Conservation (phyloP, 92 coral and sea anemone species). For the Isaurus tuberculatus region DNA sequence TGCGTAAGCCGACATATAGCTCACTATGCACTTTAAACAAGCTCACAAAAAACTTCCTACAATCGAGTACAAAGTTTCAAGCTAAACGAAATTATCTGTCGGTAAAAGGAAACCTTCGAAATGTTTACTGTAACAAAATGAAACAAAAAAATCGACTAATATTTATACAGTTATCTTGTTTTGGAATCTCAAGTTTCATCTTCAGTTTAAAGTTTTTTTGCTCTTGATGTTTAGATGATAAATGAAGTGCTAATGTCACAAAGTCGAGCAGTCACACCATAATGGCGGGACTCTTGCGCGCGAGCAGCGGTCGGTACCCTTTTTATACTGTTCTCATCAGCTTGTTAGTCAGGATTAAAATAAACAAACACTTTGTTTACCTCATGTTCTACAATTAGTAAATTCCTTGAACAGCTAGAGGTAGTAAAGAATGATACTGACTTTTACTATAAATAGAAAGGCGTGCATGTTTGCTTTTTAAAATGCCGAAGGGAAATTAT, state of each 20-base stretch:
- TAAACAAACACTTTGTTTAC: slow-evolving; percentile 28
- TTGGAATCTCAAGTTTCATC: slow-evolving; percentile 23
- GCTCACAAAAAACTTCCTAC: neutral
- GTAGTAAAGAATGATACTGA: slow-evolving; percentile 14
- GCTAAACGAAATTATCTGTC: no score
- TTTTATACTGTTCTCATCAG: slow-evolving; percentile 32
- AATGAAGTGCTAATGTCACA: slow-evolving; percentile 41
- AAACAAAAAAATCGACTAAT: neutral
- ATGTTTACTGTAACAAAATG: neutral
- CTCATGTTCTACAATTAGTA: neutral
- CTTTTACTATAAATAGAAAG: neutral
- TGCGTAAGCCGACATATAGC: slow-evolving; percentile 27
- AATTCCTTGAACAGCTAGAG: slow-evolving; percentile 20
- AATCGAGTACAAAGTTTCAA: neutral
- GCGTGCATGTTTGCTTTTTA: neutral
- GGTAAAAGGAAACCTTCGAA: neutral
- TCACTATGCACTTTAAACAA: neutral
- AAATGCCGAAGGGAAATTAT: slow-evolving; percentile 14
- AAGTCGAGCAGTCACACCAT: neutral
- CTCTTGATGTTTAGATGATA: slow-evolving; percentile 33
- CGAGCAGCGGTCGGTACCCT: slow-evolving; percentile 7
- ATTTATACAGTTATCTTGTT: neutral
- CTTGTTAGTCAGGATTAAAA: slow-evolving; percentile 44
- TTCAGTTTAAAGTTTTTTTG: neutral
- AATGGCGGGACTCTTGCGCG: slow-evolving; percentile 2